Evolutionary conservation across 2,797 vertebrate species (phyloP), one percentile per base, ranked within the genome.

Genomic region (Neosilurus mollespiculum): DNA sequence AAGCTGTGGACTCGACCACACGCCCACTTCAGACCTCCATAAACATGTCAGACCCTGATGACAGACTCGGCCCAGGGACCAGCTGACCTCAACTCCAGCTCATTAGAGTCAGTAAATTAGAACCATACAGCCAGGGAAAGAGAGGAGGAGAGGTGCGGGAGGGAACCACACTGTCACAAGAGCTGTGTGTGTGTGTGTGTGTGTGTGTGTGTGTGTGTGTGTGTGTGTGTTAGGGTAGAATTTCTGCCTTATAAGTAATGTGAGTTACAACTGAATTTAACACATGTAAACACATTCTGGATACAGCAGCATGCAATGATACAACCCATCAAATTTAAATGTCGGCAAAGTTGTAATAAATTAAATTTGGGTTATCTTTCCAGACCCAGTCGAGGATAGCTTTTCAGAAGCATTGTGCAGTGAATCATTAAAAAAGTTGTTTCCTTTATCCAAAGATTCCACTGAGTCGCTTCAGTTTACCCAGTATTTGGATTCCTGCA

Each of bases 41-140:
- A 94, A 95, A 95, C 94, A 95, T 94, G 93, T 93, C 90, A 91
- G 93, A 67, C 91, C 92, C 88, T 94, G 94, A 95, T 95, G 95
- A 95, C 93, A 95, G 94, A 94, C 92, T 92, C 85, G 83, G 93
- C 90, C 92, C 88, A 78, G 86, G 93, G 94, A 93, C 92, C 94
- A 94, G 93, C 94, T 94, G 93, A 95, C 94, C 94, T 95, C 94
- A 95, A 95, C 92, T 95, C 92, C 93, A 94, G 93, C 94, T 94
- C 94, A 95, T 95, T 95, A 95, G 93, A 94, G 87, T 90, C 90
- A 88, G 90, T 92, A 94, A 95, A 95, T 94, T 94, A 94, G 92
- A 95, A 95, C 92, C 94, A 95, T 94, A 92, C 93, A 91, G 90
- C 81, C 26, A 53, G 87, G 82, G 90, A 89, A 90, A 93, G 90